Percentiles rank a stretch among this genome's conserved stretches.
Evolutionary conservation across 2,797 vertebrate species (phyloP).

Genomic region (Tolypeutes matacus): DNA sequence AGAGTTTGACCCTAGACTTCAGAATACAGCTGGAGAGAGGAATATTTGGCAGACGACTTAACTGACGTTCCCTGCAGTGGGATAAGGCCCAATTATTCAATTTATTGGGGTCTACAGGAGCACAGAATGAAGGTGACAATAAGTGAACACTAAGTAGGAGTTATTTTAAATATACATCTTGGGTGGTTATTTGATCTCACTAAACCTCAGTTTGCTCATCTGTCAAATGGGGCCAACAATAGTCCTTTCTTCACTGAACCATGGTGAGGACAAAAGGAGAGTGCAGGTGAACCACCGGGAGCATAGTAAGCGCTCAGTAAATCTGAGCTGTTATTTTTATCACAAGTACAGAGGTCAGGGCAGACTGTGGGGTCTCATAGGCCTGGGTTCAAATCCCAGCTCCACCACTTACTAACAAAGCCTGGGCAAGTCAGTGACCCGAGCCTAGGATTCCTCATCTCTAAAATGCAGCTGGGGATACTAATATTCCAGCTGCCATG

Average conservation of each 20-base stretch:
- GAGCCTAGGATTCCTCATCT: background rate
- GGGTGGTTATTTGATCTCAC: background rate
- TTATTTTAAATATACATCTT: background rate
- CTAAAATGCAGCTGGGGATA: background rate
- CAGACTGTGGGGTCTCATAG: background rate
- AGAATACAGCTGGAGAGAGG: background rate
- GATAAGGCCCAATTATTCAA: background rate
- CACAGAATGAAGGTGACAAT: no score
- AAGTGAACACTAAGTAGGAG: background rate
- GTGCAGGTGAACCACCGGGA: no score
- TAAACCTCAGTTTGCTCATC: background rate
- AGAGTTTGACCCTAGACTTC: background rate
- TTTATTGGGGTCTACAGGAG: no score
- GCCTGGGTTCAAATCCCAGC: background rate
- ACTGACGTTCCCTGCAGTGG: background rate
- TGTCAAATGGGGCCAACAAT: background rate
- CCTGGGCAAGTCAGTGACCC: background rate
- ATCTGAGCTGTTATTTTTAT: background rate
- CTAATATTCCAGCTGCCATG: background rate
- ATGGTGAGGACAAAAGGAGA: background rate
- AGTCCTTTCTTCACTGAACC: background rate
- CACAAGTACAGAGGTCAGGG: background rate
- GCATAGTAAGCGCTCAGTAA: background rate
- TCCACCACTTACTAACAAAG: accelerated
- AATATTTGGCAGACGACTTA: background rate